Conservation (phyloP, 1,140 invertebrate genomes). For the Bombus cullumanus region DNA sequence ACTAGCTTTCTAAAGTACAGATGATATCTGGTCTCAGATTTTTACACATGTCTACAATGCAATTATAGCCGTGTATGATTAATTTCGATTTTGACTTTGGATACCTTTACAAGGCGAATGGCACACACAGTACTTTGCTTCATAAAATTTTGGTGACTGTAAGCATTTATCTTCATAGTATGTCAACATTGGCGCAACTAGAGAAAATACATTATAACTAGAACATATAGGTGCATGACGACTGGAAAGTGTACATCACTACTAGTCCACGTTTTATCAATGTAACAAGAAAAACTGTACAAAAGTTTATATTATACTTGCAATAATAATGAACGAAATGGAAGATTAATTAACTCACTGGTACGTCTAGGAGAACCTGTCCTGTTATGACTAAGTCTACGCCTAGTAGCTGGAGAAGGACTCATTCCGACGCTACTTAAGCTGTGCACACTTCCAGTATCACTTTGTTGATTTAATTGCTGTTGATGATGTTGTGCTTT, state of each 20-base stretch:
- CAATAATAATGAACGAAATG: constrained; percentile 18
- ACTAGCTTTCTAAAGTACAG: not conserved
- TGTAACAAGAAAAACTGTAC: constrained; percentile 20
- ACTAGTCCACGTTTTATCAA: constrained; percentile 58
- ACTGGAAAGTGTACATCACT: constrained; percentile 64
- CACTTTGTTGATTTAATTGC: constrained; percentile 88
- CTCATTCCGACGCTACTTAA: constrained; percentile 80
- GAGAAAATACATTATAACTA: constrained; percentile 74
- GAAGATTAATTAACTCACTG: constrained; percentile 81
- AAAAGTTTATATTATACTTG: constrained; percentile 14
- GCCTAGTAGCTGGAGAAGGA: constrained; percentile 78
- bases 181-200: constrained; percentile 77
- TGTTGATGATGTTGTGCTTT: constrained; percentile 95
- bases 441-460: constrained; percentile 79
- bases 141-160: constrained; percentile 77
- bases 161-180: constrained; percentile 78
- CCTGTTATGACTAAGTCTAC: constrained; percentile 77
- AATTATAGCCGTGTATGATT: constrained; percentile 48
- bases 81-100: constrained; percentile 60
- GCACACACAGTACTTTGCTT: constrained; percentile 76
- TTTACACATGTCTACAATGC: constrained; percentile 50
- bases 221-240: constrained; percentile 45
- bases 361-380: constrained; percentile 85
- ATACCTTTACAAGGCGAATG: constrained; percentile 76
- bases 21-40: constrained; percentile 41